These are phyloP conservation scores for Clivina fossor DNA, from an alignment of 2,888 invertebrate genomes.

Conservation along the genomic window DNA sequence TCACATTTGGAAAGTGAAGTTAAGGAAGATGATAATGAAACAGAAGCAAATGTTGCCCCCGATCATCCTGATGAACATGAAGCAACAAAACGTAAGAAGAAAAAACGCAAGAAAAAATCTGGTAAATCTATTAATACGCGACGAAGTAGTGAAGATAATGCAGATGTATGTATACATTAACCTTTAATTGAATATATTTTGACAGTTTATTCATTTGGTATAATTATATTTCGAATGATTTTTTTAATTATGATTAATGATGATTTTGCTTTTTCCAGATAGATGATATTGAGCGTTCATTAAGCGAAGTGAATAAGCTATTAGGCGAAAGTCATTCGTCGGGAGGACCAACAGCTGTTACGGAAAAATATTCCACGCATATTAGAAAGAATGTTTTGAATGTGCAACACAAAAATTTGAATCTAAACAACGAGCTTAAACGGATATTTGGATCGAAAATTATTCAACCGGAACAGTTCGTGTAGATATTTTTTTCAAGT, in stretches of 20 bases:
- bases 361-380: constrained; percentile 45
- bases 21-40: constrained; percentile 68
- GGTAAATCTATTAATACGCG: constrained; percentile 55
- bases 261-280: constrained; percentile 47
- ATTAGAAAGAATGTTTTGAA: constrained; percentile 57
- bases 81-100: constrained; percentile 61
- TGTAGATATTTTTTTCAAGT: constrained; percentile 1
- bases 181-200: no score
- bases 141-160: constrained; percentile 66
- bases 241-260: no score
- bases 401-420: constrained; percentile 71
- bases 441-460: constrained; percentile 80
- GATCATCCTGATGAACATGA: constrained; percentile 55
- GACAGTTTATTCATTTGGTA: no score
- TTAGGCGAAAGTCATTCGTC: constrained; percentile 58
- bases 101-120: constrained; percentile 66
- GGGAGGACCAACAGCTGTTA: constrained; percentile 37
- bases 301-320: constrained; percentile 68
- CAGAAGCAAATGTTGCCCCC: constrained; percentile 60
- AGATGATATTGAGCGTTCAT: constrained; percentile 69
- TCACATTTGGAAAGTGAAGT: constrained; percentile 70
- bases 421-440: constrained; percentile 78
- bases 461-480: constrained; percentile 64
- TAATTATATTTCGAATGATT: no score
- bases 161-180: no score